A percentile compares a stretch with the other conserved stretches of the same genome.
phyloP scores from a whole-genome alignment of 2,797 vertebrate species.

The Falco biarmicus region DNA sequence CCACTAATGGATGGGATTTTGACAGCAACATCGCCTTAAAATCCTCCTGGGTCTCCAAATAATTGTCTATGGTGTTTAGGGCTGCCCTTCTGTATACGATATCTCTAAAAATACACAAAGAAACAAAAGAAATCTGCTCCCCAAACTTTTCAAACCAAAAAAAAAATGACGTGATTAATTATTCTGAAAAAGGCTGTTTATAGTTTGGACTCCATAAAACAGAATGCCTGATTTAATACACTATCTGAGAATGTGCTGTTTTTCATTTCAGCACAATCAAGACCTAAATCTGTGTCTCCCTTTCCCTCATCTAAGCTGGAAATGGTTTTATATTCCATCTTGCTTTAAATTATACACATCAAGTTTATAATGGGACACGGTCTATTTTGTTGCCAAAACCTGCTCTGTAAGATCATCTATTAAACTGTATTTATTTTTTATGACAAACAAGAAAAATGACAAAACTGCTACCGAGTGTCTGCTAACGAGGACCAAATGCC shows the following conservation, averaged over 20 bases:
- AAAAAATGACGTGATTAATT: conserved; percentile 67
- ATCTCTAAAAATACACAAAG: background rate
- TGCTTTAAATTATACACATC: conserved; percentile 76
- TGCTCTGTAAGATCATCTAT: conserved; percentile 76
- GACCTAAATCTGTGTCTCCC: conserved; percentile 72
- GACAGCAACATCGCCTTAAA: conserved; percentile 49
- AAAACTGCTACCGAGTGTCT: conserved; percentile 71
- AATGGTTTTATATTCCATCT: conserved; percentile 77
- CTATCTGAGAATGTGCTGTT: conserved; percentile 52
- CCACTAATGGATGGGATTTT: conserved; percentile 50
- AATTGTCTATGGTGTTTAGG: conserved; percentile 48
- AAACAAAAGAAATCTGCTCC: background rate
- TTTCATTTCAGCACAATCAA: conserved; percentile 77
- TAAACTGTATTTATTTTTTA: conserved; percentile 80
- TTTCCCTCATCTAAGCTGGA: conserved; percentile 61
- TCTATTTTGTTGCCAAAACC: conserved; percentile 75
- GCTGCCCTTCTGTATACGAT: conserved; percentile 23
- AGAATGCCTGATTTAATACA: conserved; percentile 72
- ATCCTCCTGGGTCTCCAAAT: conserved; percentile 29
- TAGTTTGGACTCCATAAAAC: conserved; percentile 65
- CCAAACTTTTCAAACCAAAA: conserved; percentile 52
- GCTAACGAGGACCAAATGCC: conserved; percentile 76
- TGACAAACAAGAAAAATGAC: conserved; percentile 82
- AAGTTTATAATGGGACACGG: conserved; percentile 70
- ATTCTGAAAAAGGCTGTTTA: conserved; percentile 71